phyloP scores from a whole-genome alignment of 2,113 vertebrate species.

The Calidris pugnax region DNA sequence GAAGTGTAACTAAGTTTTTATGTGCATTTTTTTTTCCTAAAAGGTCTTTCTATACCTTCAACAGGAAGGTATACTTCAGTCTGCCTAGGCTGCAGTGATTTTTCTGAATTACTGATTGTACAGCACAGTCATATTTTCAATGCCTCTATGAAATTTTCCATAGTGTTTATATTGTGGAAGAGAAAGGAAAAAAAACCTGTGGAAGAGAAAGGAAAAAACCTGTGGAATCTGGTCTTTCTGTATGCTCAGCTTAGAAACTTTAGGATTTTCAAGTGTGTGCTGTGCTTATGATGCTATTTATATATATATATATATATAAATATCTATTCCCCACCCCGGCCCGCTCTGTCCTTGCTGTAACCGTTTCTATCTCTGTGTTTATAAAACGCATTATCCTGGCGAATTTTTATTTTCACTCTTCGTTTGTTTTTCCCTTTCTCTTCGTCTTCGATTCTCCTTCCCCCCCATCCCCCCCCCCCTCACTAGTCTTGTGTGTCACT shows the following conservation, averaged over 20 bases:
- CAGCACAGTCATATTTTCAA: not conserved
- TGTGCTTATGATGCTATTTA: not conserved
- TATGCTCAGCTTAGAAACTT: not conserved
- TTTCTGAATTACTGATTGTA: not conserved
- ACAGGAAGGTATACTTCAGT: not conserved
- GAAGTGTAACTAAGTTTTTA: not conserved
- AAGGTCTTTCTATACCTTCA: not conserved
- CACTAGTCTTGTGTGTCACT: conserved; percentile 68
- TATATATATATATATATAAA: conserved; percentile 80
- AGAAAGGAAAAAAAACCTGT: not conserved
- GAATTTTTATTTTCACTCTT: conserved; percentile 81
- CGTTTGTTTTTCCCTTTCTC: conserved; percentile 55
- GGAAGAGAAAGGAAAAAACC: not conserved
- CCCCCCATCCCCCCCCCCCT: not conserved
- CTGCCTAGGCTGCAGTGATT: not conserved
- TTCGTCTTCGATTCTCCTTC: conserved; percentile 34
- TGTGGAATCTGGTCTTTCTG: not conserved
- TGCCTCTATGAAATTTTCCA: not conserved
- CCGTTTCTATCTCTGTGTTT: conserved; percentile 83
- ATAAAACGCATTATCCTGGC: conserved; percentile 83
- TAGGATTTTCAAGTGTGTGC: not conserved
- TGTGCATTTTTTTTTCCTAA: not conserved
- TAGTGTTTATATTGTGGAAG: not conserved
- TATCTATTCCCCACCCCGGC: conserved; percentile 77
- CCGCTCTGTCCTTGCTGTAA: conserved; percentile 81